phyloP scores from a whole-genome alignment of 2,888 invertebrate genomes.

The Xestia xanthographa region DNA sequence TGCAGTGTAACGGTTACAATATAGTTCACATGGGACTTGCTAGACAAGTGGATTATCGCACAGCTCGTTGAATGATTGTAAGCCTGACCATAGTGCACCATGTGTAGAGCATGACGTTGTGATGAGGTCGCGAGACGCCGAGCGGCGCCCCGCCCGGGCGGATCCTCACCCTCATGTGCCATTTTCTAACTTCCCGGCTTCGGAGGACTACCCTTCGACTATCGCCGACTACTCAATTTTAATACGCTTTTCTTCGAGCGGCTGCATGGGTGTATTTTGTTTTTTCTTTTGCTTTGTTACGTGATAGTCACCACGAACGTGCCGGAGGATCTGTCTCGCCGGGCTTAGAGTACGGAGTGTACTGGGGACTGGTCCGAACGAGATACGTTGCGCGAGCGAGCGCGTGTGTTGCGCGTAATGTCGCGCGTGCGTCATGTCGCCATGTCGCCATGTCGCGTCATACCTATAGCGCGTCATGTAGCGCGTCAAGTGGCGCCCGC shows the following conservation, averaged over 20 bases:
- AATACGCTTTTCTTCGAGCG: constrained; percentile 83
- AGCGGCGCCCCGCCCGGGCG: constrained; percentile 72
- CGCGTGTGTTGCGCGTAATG: constrained; percentile 51
- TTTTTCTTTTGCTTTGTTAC: constrained; percentile 90
- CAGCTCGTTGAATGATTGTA: constrained; percentile 89
- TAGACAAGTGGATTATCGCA: constrained; percentile 86
- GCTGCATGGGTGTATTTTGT: constrained; percentile 89
- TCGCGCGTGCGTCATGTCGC: constrained; percentile 35
- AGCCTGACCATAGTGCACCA: constrained; percentile 87
- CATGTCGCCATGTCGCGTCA: constrained; percentile 40
- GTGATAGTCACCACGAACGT: constrained; percentile 84
- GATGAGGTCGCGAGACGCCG: constrained; percentile 73
- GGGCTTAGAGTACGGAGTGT: constrained; percentile 80
- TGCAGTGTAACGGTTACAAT: constrained; percentile 75
- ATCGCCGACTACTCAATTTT: constrained; percentile 78
- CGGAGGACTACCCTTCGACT: constrained; percentile 78
- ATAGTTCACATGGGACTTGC: constrained; percentile 84
- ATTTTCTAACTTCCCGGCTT: constrained; percentile 79
- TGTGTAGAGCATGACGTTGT: constrained; percentile 82
- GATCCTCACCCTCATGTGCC: constrained; percentile 73
- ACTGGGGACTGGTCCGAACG: constrained; percentile 81
- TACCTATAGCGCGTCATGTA: constrained; percentile 55
- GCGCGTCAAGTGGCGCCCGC: constrained; percentile 59
- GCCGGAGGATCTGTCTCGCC: constrained; percentile 83
- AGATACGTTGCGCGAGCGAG: constrained; percentile 71